These are phyloP conservation scores for Amitus sp. DNA, from an alignment of 2,888 invertebrate genomes.

Conservation along the genomic window DNA sequence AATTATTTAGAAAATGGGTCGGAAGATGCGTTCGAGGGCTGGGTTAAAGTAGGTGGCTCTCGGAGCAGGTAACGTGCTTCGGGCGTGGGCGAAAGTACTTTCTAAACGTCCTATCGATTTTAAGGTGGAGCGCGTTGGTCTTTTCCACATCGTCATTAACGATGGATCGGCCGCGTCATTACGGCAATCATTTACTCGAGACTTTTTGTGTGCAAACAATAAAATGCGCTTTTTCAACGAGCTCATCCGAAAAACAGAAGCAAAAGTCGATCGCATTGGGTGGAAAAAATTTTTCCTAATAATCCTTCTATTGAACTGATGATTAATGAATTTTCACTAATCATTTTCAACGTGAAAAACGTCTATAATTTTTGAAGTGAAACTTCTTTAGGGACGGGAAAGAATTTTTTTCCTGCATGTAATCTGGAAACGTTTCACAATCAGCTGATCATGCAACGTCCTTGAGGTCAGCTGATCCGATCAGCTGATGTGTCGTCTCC, in stretches of 20 bases:
- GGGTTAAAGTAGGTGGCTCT: constrained; percentile 34
- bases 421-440: too few species aligned
- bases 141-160: constrained; percentile 21
- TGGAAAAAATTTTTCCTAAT: too few species aligned
- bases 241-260: constrained; percentile 3
- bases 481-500: too few species aligned
- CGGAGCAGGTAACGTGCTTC: constrained; percentile 38
- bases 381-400: too few species aligned
- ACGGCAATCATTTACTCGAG: constrained; percentile 15
- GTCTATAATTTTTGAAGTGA: too few species aligned
- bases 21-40: constrained; percentile 36
- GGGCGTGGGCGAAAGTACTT: constrained; percentile 53
- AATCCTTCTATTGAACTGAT: too few species aligned
- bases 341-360: too few species aligned
- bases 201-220: not conserved
- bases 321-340: too few species aligned
- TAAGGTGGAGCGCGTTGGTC: constrained; percentile 34
- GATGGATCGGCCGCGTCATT: constrained; percentile 23
- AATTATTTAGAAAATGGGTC: constrained; percentile 41
- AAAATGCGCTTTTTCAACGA: constrained; percentile 13
- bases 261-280: too few species aligned
- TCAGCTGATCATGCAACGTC: too few species aligned
- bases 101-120: constrained; percentile 59
- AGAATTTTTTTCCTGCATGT: too few species aligned
- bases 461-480: too few species aligned